These are phyloP conservation scores for Lagenorhynchus albirostris DNA, from an alignment of 2,113 vertebrate species.

Conservation along the genomic window DNA sequence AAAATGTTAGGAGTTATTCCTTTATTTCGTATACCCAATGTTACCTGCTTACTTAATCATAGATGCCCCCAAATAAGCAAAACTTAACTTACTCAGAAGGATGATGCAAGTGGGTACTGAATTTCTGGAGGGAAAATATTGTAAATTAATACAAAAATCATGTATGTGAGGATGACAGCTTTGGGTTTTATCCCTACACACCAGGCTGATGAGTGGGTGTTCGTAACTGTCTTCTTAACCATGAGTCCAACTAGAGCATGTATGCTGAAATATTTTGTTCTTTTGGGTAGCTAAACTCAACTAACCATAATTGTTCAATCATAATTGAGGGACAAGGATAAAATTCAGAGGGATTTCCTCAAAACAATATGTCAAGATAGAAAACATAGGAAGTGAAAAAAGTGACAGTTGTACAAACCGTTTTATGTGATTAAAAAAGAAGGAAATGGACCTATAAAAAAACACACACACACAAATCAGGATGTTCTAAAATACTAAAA, in stretches of 20 bases:
- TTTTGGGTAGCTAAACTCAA: slow-evolving; percentile 13
- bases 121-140: slow-evolving; percentile 50
- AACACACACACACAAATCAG: not conserved
- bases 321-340: not conserved
- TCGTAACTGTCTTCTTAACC: slow-evolving; percentile 8
- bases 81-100: slow-evolving; percentile 60
- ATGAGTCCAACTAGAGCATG: not conserved
- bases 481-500: slow-evolving; percentile 41
- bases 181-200: not conserved
- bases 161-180: not conserved
- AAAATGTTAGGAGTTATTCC: slow-evolving; percentile 22
- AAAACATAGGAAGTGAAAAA: not conserved
- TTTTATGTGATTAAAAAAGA: not conserved
- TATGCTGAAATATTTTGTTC: slow-evolving; percentile 16
- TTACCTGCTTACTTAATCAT: slow-evolving; percentile 22
- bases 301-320: not conserved
- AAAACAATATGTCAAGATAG: not conserved
- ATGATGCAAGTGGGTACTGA: slow-evolving; percentile 37
- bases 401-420: not conserved
- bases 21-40: slow-evolving; percentile 20
- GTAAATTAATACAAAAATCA: slow-evolving; percentile 38
- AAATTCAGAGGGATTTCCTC: slow-evolving; percentile 13
- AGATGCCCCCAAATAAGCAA: slow-evolving; percentile 43
- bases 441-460: not conserved
- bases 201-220: not conserved